These are phyloP conservation scores for Melanerpes aurifrons DNA, from an alignment of 2,113 vertebrate species.

Conservation along the genomic window DNA sequence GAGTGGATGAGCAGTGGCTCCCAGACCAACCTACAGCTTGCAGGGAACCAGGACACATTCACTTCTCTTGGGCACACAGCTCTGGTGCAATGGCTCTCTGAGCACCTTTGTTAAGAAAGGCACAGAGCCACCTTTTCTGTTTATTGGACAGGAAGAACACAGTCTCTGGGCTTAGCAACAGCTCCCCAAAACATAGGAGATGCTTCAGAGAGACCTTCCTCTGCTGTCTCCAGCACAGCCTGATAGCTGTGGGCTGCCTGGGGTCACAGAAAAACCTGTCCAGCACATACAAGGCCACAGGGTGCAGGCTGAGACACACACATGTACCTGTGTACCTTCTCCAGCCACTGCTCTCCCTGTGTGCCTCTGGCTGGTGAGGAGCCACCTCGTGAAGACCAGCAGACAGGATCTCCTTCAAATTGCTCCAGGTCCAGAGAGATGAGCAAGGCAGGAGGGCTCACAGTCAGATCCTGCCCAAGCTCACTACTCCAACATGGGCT, in stretches of 20 bases:
- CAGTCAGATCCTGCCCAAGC: background rate
- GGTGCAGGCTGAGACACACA: background rate
- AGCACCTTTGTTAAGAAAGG: background rate
- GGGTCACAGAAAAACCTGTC: background rate
- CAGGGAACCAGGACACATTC: background rate
- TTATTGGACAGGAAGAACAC: background rate
- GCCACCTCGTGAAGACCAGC: background rate
- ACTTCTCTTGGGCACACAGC: background rate
- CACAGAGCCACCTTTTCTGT: background rate
- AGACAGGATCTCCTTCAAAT: background rate
- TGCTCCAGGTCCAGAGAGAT: background rate
- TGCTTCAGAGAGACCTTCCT: background rate
- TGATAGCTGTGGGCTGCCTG: background rate
- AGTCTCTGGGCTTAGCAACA: background rate
- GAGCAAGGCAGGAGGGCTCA: background rate
- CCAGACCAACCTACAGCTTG: background rate
- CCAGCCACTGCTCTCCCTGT: background rate
- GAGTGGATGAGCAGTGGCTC: background rate
- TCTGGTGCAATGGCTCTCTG: background rate
- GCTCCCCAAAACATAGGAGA: too few species aligned
- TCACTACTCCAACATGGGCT: background rate
- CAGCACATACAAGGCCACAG: background rate
- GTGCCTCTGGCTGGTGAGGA: background rate
- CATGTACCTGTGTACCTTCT: background rate
- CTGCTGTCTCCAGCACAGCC: background rate